Conservation (phyloP, 2,113 vertebrate genomes). For the Casuarius casuarius region DNA sequence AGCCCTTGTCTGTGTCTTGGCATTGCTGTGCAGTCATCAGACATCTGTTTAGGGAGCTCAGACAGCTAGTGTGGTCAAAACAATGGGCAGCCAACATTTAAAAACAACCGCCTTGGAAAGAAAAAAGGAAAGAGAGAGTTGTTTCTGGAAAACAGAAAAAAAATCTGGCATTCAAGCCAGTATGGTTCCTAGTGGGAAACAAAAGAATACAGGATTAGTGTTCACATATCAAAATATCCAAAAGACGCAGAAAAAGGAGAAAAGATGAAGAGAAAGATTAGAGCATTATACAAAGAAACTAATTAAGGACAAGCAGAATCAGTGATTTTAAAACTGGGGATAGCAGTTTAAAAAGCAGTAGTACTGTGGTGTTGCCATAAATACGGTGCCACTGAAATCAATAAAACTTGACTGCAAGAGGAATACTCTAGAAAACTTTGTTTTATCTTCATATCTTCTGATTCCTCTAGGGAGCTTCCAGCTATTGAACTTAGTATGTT, state of each 20-base stretch:
- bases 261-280: not conserved
- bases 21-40: slow-evolving; percentile 26
- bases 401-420: not conserved
- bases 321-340: not conserved
- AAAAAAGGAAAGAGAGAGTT: not conserved
- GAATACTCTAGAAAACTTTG: not conserved
- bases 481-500: not conserved
- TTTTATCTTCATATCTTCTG: not conserved
- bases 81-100: slow-evolving; percentile 58
- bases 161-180: slow-evolving; percentile 7
- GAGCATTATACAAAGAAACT: not conserved
- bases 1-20: slow-evolving; percentile 24
- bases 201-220: not conserved
- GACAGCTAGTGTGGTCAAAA: slow-evolving; percentile 68
- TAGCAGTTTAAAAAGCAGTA: not conserved
- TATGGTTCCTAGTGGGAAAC: not conserved
- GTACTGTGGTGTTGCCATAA: not conserved
- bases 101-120: slow-evolving; percentile 15
- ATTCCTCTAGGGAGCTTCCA: not conserved
- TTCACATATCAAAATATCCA: not conserved
- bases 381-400: not conserved
- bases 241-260: not conserved
- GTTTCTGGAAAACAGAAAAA: slow-evolving; percentile 29
- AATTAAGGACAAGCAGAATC: not conserved
- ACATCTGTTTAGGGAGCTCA: slow-evolving; percentile 44